Percentiles rank a stretch among this genome's conserved stretches.
Evolutionary conservation across 2,113 vertebrate genomes (phyloP).

Genomic region (Balaeniceps rex): DNA sequence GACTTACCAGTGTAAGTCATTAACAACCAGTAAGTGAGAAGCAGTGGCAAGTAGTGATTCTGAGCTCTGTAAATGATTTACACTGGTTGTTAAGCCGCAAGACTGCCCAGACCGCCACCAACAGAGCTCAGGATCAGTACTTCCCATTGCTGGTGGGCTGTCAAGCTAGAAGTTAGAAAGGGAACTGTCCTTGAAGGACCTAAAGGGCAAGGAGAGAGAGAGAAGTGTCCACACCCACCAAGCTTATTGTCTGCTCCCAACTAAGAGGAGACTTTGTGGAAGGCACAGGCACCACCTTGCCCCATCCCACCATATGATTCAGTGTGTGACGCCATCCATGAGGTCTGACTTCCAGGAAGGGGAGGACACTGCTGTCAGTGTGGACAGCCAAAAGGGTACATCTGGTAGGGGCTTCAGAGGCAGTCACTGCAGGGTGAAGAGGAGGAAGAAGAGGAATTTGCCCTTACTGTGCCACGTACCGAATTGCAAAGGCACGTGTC

Average conservation of each 20-base stretch:
- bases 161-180: neutral
- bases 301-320: neutral
- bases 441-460: neutral
- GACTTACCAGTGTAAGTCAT: neutral
- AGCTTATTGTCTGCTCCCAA: neutral
- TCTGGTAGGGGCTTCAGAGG: neutral
- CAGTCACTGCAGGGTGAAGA: neutral
- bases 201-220: neutral
- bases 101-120: neutral
- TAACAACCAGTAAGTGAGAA: neutral
- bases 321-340: neutral
- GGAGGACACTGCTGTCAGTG: neutral
- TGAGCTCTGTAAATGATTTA: neutral
- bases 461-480: neutral
- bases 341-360: neutral
- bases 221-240: neutral
- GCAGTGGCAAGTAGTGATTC: neutral
- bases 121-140: neutral
- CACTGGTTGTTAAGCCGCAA: neutral
- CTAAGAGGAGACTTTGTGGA: neutral
- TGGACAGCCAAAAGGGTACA: neutral
- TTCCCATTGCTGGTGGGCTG: neutral
- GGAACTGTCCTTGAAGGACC: neutral
- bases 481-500: neutral
- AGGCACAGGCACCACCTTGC: neutral